Conservation (phyloP, 2,888 invertebrate species). For the Pseudolycoriella hygida region DNA sequence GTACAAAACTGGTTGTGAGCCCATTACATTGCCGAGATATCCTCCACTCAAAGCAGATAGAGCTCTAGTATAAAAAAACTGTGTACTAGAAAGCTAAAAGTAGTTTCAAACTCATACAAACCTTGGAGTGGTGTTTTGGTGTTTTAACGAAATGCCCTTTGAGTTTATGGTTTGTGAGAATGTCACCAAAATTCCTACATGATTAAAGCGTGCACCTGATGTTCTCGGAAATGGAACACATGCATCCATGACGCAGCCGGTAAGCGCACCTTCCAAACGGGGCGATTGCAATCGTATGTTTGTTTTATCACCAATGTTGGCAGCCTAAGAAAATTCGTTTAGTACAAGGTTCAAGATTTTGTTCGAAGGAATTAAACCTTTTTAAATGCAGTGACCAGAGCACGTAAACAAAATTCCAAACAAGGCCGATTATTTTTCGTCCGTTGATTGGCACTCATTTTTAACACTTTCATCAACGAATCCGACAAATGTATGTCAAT, state of each 20-base stretch:
- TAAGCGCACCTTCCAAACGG: slow-evolving; percentile 25
- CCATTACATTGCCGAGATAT: slow-evolving; percentile 27
- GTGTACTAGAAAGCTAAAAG: background rate
- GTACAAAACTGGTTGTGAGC: slow-evolving; percentile 21
- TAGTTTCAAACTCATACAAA: slow-evolving; percentile 11
- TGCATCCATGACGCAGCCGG: slow-evolving; percentile 38
- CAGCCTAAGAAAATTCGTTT: too few species aligned
- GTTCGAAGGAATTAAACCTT: slow-evolving; percentile 18
- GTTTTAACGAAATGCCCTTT: slow-evolving; percentile 47
- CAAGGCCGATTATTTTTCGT: slow-evolving; percentile 75
- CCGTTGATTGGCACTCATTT: slow-evolving; percentile 61
- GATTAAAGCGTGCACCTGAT: slow-evolving; percentile 84
- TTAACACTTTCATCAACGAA: slow-evolving; percentile 62
- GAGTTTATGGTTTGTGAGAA: slow-evolving; percentile 61
- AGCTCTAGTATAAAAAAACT: slow-evolving; percentile 32
- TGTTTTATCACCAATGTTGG: slow-evolving; percentile 21
- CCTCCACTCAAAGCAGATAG: slow-evolving; percentile 49
- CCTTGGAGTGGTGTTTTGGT: slow-evolving; percentile 57
- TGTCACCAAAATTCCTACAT: slow-evolving; percentile 67
- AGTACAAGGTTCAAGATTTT: background rate
- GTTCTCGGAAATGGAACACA: slow-evolving; percentile 90
- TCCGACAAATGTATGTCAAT: slow-evolving; percentile 53
- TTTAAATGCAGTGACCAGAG: slow-evolving; percentile 44
- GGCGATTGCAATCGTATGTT: slow-evolving; percentile 27
- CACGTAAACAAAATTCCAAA: slow-evolving; percentile 68